Conservation (phyloP, 2,113 vertebrate species). For the Notothenia coriiceps region DNA sequence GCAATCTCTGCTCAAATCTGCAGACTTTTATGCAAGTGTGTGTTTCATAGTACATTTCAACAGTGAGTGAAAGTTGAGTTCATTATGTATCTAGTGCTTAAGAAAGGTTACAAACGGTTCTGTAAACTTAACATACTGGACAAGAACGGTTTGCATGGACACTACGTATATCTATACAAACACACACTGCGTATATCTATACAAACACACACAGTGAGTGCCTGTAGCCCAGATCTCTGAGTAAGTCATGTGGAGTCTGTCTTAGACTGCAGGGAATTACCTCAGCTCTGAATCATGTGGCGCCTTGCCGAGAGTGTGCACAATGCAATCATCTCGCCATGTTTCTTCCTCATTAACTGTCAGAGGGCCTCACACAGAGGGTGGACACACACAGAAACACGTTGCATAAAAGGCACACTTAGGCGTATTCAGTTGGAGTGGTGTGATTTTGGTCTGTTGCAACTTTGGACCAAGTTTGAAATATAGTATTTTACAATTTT, state of each 20-base stretch:
- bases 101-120: slow-evolving; percentile 6
- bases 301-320: slow-evolving; percentile 67
- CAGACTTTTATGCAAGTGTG: neutral
- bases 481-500: neutral
- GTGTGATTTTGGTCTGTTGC: neutral
- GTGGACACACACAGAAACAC: slow-evolving; percentile 37
- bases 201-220: slow-evolving; percentile 19
- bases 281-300: slow-evolving; percentile 79
- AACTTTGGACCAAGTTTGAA: neutral
- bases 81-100: slow-evolving; percentile 8
- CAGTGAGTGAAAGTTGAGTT: slow-evolving; percentile 12
- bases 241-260: slow-evolving; percentile 61
- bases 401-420: slow-evolving; percentile 27
- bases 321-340: slow-evolving; percentile 73
- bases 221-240: slow-evolving; percentile 62
- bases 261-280: slow-evolving; percentile 71
- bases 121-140: slow-evolving; percentile 1
- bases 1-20: slow-evolving; percentile 25
- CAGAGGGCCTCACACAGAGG: slow-evolving; percentile 69
- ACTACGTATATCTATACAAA: slow-evolving; percentile 22
- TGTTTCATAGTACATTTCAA: slow-evolving; percentile 3
- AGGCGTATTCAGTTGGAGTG: neutral
- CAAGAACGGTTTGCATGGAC: neutral
- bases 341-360: slow-evolving; percentile 73
- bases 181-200: slow-evolving; percentile 30